Base-by-base conservation (phyloP, 64 coral and sea anemone species). In the Porites lutea region DNA sequence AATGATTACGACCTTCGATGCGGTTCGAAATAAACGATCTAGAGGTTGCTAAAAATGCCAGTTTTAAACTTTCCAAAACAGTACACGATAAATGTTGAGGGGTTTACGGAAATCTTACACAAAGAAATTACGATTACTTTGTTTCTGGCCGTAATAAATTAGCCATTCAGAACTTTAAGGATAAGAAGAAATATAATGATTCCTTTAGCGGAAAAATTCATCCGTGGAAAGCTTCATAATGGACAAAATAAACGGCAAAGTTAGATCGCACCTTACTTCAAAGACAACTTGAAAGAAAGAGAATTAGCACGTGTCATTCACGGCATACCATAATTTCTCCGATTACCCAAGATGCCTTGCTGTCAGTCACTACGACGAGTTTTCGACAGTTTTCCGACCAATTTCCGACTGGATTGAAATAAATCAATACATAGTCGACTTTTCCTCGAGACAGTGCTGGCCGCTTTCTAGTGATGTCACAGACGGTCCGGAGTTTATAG, bases 201-300 rank as follows among this genome's bases (percentile, higher is more conserved):
- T 7, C 20, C 43, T 43, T 9, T 59, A 46, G 7, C n/a, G 65
- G 9, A 52, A 83, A 44, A 2, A 14, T 74, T 49, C 71, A 23
- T 0, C 1, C 2, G 0, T 51, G 4, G 65, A 51, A 19, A 6
- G 23, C 48, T 58, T 3, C 2, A 59, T 43, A 16, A 60, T 8
- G 78, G 46, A 6, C 46, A 48, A 71, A 63, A 15, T 72, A 0
- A 27, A 15, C 16, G 12, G 0, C 10, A 77, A 20, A 50, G 21
- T 60, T 69, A 13, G 6, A 1, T 6, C 3, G 13, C 3, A 66
- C 84, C 88, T 90, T 78, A 85, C 91, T 89, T 63, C 59, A 75
- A 78, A 72, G 82, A 72, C 71, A 97, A 94, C 95, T 90, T 94
- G 95, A 91, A 97, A 94, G 92, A 78, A 94, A 97, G 83, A 79